Evolutionary conservation across 2,888 invertebrate species (phyloP).

Genomic region (Ypsolopha scabrella): DNA sequence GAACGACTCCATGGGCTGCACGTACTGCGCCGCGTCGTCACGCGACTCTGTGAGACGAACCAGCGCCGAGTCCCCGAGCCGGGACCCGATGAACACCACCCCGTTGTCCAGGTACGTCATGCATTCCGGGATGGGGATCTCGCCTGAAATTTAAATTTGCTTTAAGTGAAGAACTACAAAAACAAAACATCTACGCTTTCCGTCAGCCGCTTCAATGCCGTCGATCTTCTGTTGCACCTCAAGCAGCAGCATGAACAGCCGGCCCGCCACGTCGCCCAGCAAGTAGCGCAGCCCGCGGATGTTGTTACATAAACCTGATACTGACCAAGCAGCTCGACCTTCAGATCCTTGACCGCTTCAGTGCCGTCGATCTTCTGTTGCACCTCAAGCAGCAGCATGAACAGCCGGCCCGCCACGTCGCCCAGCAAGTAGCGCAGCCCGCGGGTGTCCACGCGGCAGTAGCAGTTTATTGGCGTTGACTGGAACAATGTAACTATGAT

Average conservation of each 20-base stretch:
- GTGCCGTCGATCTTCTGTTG: constrained; percentile 83
- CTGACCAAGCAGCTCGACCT: constrained; percentile 89
- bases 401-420: constrained; percentile 94
- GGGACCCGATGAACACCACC: constrained; percentile 95
- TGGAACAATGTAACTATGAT: constrained; percentile 34
- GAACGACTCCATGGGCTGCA: constrained; percentile 95
- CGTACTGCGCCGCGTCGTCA: constrained; percentile 90
- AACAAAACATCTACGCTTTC: neutral
- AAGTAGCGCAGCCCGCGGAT: constrained; percentile 89
- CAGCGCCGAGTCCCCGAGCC: constrained; percentile 96
- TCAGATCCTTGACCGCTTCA: constrained; percentile 87
- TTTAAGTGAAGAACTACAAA: too few species aligned
- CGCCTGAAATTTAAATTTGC: constrained; percentile 75
- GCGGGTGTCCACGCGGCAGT: constrained; percentile 91
- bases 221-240: constrained; percentile 86
- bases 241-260: constrained; percentile 94
- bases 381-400: constrained; percentile 94
- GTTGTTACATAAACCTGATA: constrained; percentile 38
- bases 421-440: constrained; percentile 93
- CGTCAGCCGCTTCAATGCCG: constrained; percentile 78
- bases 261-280: constrained; percentile 94
- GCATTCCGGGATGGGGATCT: constrained; percentile 95
- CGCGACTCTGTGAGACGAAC: constrained; percentile 87
- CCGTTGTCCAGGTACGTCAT: constrained; percentile 99
- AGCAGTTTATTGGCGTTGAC: constrained; percentile 95